A percentile compares a stretch with the other conserved stretches of the same genome.
phyloP scores from a whole-genome alignment of 2,888 invertebrate genomes.

The Diachrysia chrysitis region DNA sequence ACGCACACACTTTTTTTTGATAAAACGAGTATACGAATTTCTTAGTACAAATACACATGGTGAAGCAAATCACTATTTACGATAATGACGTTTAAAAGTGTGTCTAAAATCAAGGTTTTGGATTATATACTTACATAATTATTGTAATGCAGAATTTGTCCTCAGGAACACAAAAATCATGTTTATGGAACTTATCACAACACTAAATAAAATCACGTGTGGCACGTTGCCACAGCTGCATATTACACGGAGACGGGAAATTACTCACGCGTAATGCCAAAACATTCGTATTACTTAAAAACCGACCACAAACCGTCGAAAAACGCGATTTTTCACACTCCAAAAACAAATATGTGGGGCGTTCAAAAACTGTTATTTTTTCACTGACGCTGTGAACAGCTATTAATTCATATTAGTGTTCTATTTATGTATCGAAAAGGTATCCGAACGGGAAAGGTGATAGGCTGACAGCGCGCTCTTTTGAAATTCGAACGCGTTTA shows the following conservation, averaged over 20 bases:
- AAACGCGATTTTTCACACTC: slow-evolving; percentile 87
- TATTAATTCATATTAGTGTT: slow-evolving; percentile 84
- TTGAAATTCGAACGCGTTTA: slow-evolving; percentile 78
- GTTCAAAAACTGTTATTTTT: slow-evolving; percentile 75
- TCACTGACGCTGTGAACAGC: slow-evolving; percentile 66
- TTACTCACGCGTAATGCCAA: slow-evolving; percentile 81
- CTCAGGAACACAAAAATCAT: slow-evolving; percentile 30
- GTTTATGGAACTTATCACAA: slow-evolving; percentile 74
- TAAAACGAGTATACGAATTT: too few species aligned
- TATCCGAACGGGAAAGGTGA: slow-evolving; percentile 60
- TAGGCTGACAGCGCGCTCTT: slow-evolving; percentile 57
- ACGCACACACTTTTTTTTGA: too few species aligned
- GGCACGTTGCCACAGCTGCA: slow-evolving; percentile 73
- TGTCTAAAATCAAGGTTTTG: background rate
- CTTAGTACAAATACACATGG: too few species aligned
- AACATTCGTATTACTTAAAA: slow-evolving; percentile 86
- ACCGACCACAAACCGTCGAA: slow-evolving; percentile 81
- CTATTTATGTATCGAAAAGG: slow-evolving; percentile 57
- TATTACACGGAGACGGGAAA: slow-evolving; percentile 70
- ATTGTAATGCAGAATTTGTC: background rate
- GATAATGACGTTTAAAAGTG: too few species aligned
- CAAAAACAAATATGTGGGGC: slow-evolving; percentile 83
- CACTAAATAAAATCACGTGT: slow-evolving; percentile 77
- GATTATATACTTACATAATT: background rate
- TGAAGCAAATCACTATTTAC: too few species aligned